Evolutionary conservation across 2,888 invertebrate genomes (phyloP).

Genomic region (Stenchaetothrips biformis): DNA sequence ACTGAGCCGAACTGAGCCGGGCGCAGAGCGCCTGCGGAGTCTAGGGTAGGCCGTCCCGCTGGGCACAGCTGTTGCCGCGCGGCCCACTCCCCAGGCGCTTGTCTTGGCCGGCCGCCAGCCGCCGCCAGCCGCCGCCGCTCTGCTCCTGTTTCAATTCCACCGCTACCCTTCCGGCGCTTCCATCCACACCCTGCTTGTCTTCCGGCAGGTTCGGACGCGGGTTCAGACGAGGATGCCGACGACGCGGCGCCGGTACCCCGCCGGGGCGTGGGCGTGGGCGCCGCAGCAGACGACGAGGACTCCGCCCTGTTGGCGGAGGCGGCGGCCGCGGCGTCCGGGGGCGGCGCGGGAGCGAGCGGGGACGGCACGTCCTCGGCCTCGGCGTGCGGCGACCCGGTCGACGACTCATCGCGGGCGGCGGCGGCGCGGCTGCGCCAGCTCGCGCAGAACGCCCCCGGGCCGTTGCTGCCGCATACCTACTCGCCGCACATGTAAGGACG

Average conservation of each 20-base stretch:
- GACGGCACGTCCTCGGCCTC: neutral
- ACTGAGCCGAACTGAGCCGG: too few relatives aligned
- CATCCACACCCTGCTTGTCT: neutral
- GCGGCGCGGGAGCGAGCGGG: neutral
- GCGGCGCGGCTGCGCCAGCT: neutral
- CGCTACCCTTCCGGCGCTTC: too few relatives aligned
- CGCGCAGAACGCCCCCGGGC: neutral
- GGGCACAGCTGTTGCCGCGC: too few relatives aligned
- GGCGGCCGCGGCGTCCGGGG: neutral
- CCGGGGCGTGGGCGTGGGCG: neutral
- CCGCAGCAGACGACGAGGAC: neutral
- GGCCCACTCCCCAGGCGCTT: too few relatives aligned
- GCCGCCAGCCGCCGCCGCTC: too few relatives aligned
- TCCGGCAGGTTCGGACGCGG: neutral
- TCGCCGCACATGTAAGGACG: neutral
- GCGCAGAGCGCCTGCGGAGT: too few relatives aligned
- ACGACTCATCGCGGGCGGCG: neutral
- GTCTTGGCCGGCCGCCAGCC: too few relatives aligned
- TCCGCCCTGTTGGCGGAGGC: neutral
- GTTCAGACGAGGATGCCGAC: neutral
- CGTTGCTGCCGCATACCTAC: neutral
- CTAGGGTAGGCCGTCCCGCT: too few relatives aligned
- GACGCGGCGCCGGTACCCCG: neutral
- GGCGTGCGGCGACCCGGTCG: neutral
- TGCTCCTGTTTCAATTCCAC: too few relatives aligned